phyloP scores from a whole-genome alignment of 2,113 vertebrate species.

The Callocephalon fimbriatum region DNA sequence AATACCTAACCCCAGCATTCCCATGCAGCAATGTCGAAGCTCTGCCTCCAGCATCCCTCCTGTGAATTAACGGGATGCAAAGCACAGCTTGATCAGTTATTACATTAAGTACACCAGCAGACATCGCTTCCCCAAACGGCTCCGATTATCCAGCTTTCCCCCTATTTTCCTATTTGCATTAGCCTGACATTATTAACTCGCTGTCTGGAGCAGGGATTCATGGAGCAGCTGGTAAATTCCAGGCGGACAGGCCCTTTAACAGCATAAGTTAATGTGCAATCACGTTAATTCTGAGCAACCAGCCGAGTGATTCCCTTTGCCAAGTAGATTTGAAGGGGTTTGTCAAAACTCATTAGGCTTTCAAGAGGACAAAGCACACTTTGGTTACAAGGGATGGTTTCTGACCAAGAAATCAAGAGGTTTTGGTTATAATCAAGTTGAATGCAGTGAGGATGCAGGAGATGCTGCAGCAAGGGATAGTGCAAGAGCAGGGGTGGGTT shows the following conservation, averaged over 20 bases:
- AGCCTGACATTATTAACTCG: accelerated
- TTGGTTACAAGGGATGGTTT: not conserved
- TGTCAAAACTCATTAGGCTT: not conserved
- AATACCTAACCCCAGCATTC: not conserved
- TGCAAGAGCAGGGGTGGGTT: not conserved
- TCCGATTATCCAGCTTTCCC: not conserved
- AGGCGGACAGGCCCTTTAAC: not conserved
- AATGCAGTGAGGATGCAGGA: accelerated
- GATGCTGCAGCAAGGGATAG: not conserved
- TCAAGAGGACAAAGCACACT: not conserved
- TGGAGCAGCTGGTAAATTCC: not conserved
- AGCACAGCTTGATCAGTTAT: not conserved
- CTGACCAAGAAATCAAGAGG: not conserved
- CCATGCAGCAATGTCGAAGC: not conserved
- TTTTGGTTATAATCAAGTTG: accelerated
- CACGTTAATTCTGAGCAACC: not conserved
- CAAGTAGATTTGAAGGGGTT: not conserved
- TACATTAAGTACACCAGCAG: not conserved
- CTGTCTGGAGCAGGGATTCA: accelerated
- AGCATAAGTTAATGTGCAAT: accelerated
- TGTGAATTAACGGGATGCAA: not conserved
- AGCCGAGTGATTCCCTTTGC: not conserved
- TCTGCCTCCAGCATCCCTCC: not conserved
- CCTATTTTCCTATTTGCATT: accelerated
- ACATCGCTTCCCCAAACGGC: accelerated